A percentile compares a stretch with the other conserved stretches of the same genome.
Evolutionary conservation across 2,797 vertebrate genomes (phyloP).

Genomic region (Hydrocynus forskahlii): DNA sequence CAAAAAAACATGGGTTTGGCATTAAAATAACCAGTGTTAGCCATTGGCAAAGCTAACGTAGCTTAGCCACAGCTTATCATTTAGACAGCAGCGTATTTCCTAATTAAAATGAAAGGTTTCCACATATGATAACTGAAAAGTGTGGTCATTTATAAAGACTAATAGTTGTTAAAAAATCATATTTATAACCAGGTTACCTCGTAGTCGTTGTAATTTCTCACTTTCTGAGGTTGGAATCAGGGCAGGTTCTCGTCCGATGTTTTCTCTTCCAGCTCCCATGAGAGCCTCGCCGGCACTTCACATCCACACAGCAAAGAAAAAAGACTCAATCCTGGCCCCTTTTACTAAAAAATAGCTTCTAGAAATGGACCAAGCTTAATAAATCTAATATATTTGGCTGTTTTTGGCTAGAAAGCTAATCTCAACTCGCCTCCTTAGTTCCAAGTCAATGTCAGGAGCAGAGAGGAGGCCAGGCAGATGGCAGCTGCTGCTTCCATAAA

Average conservation of each 20-base stretch:
- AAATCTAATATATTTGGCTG: not conserved
- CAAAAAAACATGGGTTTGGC: too few species aligned
- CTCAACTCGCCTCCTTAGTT: not conserved
- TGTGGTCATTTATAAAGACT: not conserved
- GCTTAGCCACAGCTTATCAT: not conserved
- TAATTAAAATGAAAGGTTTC: too few species aligned
- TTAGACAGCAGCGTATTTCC: not conserved
- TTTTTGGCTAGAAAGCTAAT: not conserved
- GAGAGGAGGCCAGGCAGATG: not conserved
- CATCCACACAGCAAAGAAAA: conserved; percentile 34
- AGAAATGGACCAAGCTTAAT: too few species aligned
- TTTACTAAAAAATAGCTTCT: not conserved
- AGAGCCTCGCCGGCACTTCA: conserved; percentile 40
- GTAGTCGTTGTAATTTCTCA: conserved; percentile 3
- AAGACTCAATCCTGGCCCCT: not conserved
- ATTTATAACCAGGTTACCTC: conserved; percentile 31
- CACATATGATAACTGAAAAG: not conserved
- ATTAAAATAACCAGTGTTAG: not conserved
- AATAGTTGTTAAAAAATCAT: not conserved
- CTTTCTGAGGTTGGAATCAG: conserved; percentile 17
- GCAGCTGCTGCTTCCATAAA: not conserved
- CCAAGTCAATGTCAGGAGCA: not conserved
- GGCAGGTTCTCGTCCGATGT: conserved; percentile 23
- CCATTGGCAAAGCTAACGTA: not conserved
- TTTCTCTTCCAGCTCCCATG: conserved; percentile 38